Conservation (phyloP, 2,888 invertebrate genomes). For the Mechanitis mazaeus region DNA sequence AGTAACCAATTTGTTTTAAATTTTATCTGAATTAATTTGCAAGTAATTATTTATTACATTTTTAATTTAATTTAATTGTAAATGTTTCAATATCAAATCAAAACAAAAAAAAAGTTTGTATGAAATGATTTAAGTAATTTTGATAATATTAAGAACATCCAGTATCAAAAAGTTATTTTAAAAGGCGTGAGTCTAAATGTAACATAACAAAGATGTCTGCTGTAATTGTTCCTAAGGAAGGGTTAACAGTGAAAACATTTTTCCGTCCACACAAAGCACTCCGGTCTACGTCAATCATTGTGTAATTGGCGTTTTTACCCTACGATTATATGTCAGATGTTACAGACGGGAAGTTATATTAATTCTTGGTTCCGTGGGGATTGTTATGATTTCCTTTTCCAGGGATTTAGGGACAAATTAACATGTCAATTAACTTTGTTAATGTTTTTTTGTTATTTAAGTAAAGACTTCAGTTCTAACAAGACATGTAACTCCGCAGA, state of each 20-base stretch:
- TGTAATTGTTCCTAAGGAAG: conserved; percentile 23
- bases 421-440: neutral
- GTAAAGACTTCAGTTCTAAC: no score
- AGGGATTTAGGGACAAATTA: neutral
- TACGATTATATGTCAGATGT: conserved; percentile 54
- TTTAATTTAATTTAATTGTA: no score
- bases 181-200: conserved; percentile 5
- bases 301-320: conserved; percentile 41
- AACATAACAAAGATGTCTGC: conserved; percentile 16
- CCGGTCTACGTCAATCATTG: conserved; percentile 36
- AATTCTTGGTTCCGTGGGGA: conserved; percentile 60
- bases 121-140: no score
- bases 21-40: no score
- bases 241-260: conserved; percentile 35
- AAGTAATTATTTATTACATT: no score
- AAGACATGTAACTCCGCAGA: no score
- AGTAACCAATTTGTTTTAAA: no score
- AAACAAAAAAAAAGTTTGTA: no score
- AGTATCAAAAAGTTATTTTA: neutral
- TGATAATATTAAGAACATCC: neutral
- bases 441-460: neutral
- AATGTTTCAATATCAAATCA: no score
- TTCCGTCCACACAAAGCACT: conserved; percentile 34
- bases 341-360: conserved; percentile 61
- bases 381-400: conserved; percentile 43